These are phyloP conservation scores for Melanogrammus aeglefinus DNA, from an alignment of 2,797 vertebrate species.

Conservation along the genomic window DNA sequence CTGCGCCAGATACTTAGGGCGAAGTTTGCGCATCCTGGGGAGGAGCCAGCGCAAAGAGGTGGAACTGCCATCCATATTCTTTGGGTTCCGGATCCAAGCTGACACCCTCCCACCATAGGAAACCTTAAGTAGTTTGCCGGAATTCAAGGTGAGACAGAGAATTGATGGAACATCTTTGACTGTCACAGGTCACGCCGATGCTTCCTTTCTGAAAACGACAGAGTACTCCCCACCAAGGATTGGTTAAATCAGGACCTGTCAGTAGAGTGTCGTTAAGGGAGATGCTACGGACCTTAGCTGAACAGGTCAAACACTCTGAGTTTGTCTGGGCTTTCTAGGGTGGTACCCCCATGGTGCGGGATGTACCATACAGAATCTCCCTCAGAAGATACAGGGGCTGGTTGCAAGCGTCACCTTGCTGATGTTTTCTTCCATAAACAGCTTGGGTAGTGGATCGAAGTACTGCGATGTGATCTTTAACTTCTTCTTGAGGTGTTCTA, in stretches of 20 bases:
- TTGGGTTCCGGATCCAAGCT: slow-evolving; percentile 16
- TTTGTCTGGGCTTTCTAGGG: not conserved
- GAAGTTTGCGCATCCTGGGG: slow-evolving; percentile 26
- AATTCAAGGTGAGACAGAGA: slow-evolving; percentile 12
- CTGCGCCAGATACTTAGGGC: slow-evolving; percentile 10
- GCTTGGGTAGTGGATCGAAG: slow-evolving; percentile 16
- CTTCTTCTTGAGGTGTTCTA: slow-evolving; percentile 23
- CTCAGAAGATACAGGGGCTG: not conserved
- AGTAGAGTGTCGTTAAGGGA: too few species aligned
- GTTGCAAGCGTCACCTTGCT: slow-evolving; percentile 18
- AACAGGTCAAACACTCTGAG: too few species aligned
- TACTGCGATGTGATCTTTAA: slow-evolving; percentile 23
- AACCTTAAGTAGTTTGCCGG: slow-evolving; percentile 19
- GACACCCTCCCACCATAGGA: slow-evolving; percentile 24
- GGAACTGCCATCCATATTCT: slow-evolving; percentile 15
- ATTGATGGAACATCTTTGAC: too few species aligned
- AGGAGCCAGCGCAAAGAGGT: not conserved
- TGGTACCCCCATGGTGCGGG: not conserved
- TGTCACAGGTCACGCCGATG: too few species aligned
- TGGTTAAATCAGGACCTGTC: not conserved
- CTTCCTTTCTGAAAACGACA: too few species aligned
- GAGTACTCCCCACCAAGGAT: too few species aligned
- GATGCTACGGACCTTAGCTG: too few species aligned
- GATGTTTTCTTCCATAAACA: not conserved
- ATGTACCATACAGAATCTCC: slow-evolving; percentile 15